Evolutionary conservation across 2,113 vertebrate genomes (phyloP).

Genomic region (Petromus typicus): DNA sequence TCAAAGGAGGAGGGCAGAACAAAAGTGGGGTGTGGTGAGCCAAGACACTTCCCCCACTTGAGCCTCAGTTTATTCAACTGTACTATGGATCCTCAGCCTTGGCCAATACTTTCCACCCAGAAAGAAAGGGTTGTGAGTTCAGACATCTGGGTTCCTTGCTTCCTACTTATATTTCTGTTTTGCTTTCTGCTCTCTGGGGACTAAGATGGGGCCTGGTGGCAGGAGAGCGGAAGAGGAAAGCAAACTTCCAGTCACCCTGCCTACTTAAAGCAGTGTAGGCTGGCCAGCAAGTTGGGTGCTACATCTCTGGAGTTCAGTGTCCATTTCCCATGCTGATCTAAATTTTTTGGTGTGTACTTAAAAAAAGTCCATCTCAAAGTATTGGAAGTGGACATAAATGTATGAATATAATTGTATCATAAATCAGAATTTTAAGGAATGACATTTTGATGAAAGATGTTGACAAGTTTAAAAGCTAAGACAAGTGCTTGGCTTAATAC

Average conservation of each 20-base stretch:
- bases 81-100: not conserved
- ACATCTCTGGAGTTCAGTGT: not conserved
- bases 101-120: not conserved
- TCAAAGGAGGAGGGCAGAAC: not conserved
- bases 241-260: no score
- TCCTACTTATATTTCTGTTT: not conserved
- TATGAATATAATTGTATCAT: not conserved
- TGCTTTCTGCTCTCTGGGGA: no score
- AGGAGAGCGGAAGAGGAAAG: not conserved
- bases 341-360: not conserved
- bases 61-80: slow-evolving; percentile 22
- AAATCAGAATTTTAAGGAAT: not conserved
- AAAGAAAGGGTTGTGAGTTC: not conserved
- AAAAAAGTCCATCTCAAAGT: not conserved
- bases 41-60: not conserved
- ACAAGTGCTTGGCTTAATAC: not conserved
- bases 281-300: not conserved
- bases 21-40: not conserved
- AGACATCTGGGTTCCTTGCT: not conserved
- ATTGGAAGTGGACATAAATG: not conserved
- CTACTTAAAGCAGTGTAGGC: not conserved
- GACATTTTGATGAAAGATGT: not conserved
- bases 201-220: not conserved
- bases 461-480: not conserved
- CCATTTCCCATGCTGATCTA: not conserved